Percentiles rank a stretch among this genome's conserved stretches.
phyloP scores from a whole-genome alignment of 2,888 invertebrate genomes.

The Prosopocoilus inquinatus region DNA sequence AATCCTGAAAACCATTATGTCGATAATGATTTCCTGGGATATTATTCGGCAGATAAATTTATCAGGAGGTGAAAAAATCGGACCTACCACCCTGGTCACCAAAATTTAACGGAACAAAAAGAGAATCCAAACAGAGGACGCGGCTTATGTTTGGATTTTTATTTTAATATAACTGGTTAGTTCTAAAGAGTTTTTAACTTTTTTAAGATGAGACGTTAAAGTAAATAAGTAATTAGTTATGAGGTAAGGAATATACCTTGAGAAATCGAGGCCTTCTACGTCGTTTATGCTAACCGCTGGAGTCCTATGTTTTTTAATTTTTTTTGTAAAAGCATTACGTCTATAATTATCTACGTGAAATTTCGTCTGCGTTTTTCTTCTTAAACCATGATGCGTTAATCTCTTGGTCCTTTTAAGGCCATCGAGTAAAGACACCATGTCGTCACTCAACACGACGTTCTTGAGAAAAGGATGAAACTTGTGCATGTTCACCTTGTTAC shows the following conservation, averaged over 20 bases:
- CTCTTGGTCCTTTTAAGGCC: conserved; percentile 9
- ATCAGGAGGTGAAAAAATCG: too few relatives aligned
- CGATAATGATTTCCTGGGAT: too few relatives aligned
- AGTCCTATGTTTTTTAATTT: not conserved
- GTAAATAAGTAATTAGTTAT: not conserved
- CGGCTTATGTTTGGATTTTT: too few relatives aligned
- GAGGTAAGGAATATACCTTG: not conserved
- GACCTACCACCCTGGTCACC: too few relatives aligned
- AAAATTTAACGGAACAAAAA: too few relatives aligned
- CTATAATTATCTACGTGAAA: not conserved
- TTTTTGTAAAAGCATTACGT: not conserved
- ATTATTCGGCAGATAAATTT: too few relatives aligned
- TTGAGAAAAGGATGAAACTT: conserved; percentile 10
- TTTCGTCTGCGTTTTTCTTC: too few relatives aligned
- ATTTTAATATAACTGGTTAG: too few relatives aligned
- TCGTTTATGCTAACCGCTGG: conserved; percentile 10
- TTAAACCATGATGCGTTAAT: conserved; percentile 9
- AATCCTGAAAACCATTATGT: too few relatives aligned
- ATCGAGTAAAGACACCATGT: conserved; percentile 7
- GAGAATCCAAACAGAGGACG: too few relatives aligned
- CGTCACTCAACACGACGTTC: conserved; percentile 8
- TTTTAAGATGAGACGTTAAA: not conserved
- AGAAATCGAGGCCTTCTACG: conserved; percentile 7
- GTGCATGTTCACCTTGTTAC: not conserved
- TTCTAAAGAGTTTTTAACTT: too few relatives aligned